Base-by-base conservation (phyloP, 2,797 vertebrate species). In the Hylomyscus alleni region DNA sequence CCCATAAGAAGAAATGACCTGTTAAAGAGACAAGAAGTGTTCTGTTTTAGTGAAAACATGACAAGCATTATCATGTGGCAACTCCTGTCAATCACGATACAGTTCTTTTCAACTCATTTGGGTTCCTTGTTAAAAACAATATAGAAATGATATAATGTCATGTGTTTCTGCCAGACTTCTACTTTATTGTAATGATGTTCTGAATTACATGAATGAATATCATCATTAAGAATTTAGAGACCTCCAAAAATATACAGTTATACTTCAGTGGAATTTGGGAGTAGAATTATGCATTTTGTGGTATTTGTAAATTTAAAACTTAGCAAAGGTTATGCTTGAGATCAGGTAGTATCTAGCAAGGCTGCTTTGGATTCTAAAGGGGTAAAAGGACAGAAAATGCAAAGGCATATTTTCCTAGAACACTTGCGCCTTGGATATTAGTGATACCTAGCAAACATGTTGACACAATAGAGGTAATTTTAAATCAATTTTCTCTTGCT, bases 221-320 rank as follows among this genome's bases (percentile, higher is more conserved):
- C 67, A 84, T 90, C 65, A 84, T 89, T 93, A 96, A 83, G 26
- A 29, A 24, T 90, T 37, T 56, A 37, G 26, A 47, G 22, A 20
- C 83, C 87, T 95, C 60, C 87, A 47, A 65, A 93, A 92, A 81
- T 96, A 88, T 86, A 92, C 5, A 3, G 34, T 94, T 95, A 56
- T 50, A 87, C 19, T 80, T 91, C 81, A 89, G 4, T 84, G 60
- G 13, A 90, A 91, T 96, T 95, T 91, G 95, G 65, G n/a, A 92
- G 72, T 50, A 6, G 44, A 90, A 90, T 94, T 91, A 95, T 54
- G 85, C 73, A n/a, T 31, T 90, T 97, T 91, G 20, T 91, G 89
- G 20, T 93, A 87, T 94, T 92, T 95, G 10, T 37, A 96, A 89
- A 91, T 58, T 82, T 80, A 26, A 75, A 95, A 58, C 67, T 81